Conservation (phyloP, 2,888 invertebrate genomes). For the Flexamia atlantica region DNA sequence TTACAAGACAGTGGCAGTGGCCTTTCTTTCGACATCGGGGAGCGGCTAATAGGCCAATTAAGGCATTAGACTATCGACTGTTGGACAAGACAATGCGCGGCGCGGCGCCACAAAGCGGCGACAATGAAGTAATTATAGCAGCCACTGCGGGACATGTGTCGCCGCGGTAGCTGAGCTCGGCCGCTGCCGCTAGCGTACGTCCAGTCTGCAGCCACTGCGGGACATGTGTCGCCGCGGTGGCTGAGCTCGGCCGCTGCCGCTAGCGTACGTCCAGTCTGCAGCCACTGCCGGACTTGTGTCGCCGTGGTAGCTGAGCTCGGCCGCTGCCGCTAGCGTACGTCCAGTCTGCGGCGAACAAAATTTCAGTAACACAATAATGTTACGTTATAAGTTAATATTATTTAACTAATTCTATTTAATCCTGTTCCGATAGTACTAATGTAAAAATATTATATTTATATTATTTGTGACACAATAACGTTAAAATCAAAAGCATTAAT, state of each 20-base stretch:
- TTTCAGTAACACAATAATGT: too few relatives aligned
- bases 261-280: too few relatives aligned
- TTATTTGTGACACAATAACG: too few relatives aligned
- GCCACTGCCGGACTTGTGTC: slow-evolving; percentile 35
- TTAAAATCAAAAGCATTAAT: too few relatives aligned
- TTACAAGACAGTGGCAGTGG: slow-evolving; percentile 58
- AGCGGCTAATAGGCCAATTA: slow-evolving; percentile 55
- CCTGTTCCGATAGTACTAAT: too few relatives aligned
- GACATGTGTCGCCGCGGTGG: slow-evolving; percentile 8
- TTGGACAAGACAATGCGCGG: slow-evolving; percentile 38
- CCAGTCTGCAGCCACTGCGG: slow-evolving; percentile 34
- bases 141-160: slow-evolving; percentile 40
- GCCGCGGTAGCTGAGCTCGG: neutral
- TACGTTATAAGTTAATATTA: too few relatives aligned
- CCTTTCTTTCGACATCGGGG: slow-evolving; percentile 55
- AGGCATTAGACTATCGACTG: slow-evolving; percentile 44
- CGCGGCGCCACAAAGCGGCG: slow-evolving; percentile 1
- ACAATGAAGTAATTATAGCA: slow-evolving; percentile 51
- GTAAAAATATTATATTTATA: too few relatives aligned
- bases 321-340: neutral
- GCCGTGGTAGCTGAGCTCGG: neutral
- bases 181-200: neutral
- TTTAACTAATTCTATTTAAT: too few relatives aligned
- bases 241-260: neutral
- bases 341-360: too few relatives aligned